Conservation (phyloP, 2,797 vertebrate genomes). For the Eutrigla gurnardus region DNA sequence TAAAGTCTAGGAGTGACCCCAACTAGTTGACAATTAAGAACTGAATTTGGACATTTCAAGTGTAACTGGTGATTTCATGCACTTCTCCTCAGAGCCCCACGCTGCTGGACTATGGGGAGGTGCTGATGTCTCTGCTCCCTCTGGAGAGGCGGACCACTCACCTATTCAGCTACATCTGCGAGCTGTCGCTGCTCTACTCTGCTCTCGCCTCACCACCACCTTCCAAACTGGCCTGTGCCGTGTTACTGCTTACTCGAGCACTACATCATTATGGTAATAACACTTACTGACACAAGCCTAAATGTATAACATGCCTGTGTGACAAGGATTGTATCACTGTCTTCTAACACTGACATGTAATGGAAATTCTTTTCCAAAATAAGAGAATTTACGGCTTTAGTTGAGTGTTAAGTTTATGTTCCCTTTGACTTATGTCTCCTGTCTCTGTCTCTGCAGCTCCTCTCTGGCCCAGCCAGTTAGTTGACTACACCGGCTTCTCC, state of each 20-base stretch:
- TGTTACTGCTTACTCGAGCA: slow-evolving; percentile 89
- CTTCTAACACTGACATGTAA: neutral
- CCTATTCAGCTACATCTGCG: slow-evolving; percentile 94
- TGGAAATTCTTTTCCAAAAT: slow-evolving; percentile 32
- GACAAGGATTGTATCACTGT: neutral
- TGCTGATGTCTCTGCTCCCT: slow-evolving; percentile 86
- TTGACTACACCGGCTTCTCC: slow-evolving; percentile 91
- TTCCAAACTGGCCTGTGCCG: slow-evolving; percentile 88
- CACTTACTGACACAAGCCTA: neutral
- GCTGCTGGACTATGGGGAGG: slow-evolving; percentile 93
- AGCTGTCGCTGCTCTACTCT: slow-evolving; percentile 92
- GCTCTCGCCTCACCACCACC: slow-evolving; percentile 86
- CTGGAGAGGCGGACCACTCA: slow-evolving; percentile 87
- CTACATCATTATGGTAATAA: slow-evolving; percentile 91
- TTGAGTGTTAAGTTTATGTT: slow-evolving; percentile 34
- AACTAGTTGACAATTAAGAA: neutral
- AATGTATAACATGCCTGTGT: neutral
- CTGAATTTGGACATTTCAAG: neutral
- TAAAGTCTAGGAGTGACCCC: too few relatives aligned
- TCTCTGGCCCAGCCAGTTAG: slow-evolving; percentile 89
- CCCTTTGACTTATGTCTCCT: slow-evolving; percentile 19
- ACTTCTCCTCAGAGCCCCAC: slow-evolving; percentile 85
- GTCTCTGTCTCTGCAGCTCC: slow-evolving; percentile 81
- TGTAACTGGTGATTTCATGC: neutral
- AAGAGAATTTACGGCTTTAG: slow-evolving; percentile 22